phyloP scores from a whole-genome alignment of 1,140 invertebrate genomes.

The Neodiprion fabricii region DNA sequence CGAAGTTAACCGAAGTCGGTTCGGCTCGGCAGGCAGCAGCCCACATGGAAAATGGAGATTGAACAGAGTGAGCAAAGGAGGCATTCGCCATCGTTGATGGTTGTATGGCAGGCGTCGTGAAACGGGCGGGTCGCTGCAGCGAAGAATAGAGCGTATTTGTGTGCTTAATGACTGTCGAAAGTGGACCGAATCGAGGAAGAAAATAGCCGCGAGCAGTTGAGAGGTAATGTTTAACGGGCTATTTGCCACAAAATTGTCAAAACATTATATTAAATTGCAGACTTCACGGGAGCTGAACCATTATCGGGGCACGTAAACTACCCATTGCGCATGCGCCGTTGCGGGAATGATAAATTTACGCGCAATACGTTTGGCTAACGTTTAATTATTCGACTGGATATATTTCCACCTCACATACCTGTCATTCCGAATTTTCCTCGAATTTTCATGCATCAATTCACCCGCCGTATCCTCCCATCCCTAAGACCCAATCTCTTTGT shows the following conservation, averaged over 20 bases:
- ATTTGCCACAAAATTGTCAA: constrained; percentile 21
- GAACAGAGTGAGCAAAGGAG: constrained; percentile 40
- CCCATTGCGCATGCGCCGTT: constrained; percentile 41
- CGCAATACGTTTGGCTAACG: constrained; percentile 27
- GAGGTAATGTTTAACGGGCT: constrained; percentile 30
- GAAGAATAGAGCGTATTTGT: constrained; percentile 32
- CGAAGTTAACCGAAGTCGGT: constrained; percentile 28
- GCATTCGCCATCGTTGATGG: constrained; percentile 51
- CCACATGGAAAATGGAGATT: constrained; percentile 50
- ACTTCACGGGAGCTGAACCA: constrained; percentile 38
- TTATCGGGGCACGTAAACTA: constrained; percentile 40
- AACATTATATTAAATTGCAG: constrained; percentile 26
- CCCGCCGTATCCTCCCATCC: too few relatives aligned
- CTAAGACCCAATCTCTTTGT: neutral
- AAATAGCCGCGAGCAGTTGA: constrained; percentile 12
- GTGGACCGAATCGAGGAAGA: constrained; percentile 17
- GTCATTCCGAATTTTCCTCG: neutral
- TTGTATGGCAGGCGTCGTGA: constrained; percentile 30
- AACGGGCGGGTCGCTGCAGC: constrained; percentile 18
- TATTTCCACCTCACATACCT: neutral
- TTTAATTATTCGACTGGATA: neutral
- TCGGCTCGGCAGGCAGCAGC: constrained; percentile 30
- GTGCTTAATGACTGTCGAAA: constrained; percentile 35
- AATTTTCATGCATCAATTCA: neutral
- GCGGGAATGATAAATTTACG: constrained; percentile 46